A percentile compares a stretch with the other conserved stretches of the same genome.
Evolutionary conservation across 2,888 invertebrate genomes (phyloP).

Genomic region (Portevinia maculata): DNA sequence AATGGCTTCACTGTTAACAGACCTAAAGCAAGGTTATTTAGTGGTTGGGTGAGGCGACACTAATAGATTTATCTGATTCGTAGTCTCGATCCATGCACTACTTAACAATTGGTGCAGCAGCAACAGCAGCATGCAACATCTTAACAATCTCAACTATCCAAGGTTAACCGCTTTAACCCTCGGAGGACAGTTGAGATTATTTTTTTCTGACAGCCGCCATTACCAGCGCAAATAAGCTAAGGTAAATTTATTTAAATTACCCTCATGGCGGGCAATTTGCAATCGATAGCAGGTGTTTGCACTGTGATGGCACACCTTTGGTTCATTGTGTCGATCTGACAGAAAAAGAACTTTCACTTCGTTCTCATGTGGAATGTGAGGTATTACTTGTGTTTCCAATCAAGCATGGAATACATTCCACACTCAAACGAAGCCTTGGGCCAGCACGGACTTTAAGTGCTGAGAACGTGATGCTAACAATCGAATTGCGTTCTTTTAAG

Average conservation of each 20-base stretch:
- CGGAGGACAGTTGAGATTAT: conserved; percentile 61
- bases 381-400: conserved; percentile 11
- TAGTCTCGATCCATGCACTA: conserved; percentile 50
- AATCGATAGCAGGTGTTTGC: conserved; percentile 45
- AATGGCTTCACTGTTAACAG: conserved; percentile 14
- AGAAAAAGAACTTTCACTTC: conserved; percentile 64
- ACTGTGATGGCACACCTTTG: conserved; percentile 54
- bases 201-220: conserved; percentile 5
- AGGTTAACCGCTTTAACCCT: conserved; percentile 65
- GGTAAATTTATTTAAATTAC: conserved; percentile 60
- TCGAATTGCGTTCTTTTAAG: conserved; percentile 7
- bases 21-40: conserved; percentile 39
- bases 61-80: conserved; percentile 12
- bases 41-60: conserved; percentile 28
- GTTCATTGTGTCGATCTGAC: conserved; percentile 17
- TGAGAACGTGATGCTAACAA: conserved; percentile 47
- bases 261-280: conserved; percentile 30
- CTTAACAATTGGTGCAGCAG: conserved; percentile 60
- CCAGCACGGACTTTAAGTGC: background rate
- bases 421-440: conserved; percentile 19
- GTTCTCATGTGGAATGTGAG: conserved; percentile 38
- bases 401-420: background rate
- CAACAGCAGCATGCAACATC: conserved; percentile 21
- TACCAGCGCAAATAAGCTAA: background rate
- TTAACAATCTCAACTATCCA: conserved; percentile 54